Base-by-base conservation (phyloP, 2,113 vertebrate genomes). In the Pelusios castaneus region DNA sequence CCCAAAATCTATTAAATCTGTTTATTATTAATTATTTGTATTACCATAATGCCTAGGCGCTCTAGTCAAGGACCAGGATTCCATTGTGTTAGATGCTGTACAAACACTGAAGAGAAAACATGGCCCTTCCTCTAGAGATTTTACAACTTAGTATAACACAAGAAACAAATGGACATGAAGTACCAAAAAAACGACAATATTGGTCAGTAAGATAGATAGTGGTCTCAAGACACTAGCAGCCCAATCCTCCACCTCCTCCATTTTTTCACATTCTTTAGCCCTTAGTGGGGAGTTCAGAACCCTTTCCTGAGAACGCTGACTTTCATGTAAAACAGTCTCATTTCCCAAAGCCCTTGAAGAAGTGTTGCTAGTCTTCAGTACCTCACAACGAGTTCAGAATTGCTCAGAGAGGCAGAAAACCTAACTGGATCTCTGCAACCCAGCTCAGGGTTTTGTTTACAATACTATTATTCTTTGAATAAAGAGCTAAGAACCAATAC, bases 21-120 rank as follows among this genome's bases (percentile, higher is more conserved):
- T 56, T 85, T 80, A 45, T 21, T 78, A 22, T 0, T 8, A 55
- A 55, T 10, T 56, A 38, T 70, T 14, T 38, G 34, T 10, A 1
- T 94, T 63, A 52, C 9, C 25, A 55, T 11, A 8, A 5, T 3
- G 25, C 17, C 51, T 41, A n/a, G 19, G 55, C 83, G 89, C 87
- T 10, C 1, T 22, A 63, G 1, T 0, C 2, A 49, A 49, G 49
- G 4, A 19, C 55, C 25, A 31, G 47, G 83, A 10, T 11, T 63
- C 88, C 6, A 41, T 43, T 6, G 3, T 0, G 2, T 12, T 11
- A 27, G 2, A 31, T 41, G 80, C 75, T 41, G 5, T 0, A 0
- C 45, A 4, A 24, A 52, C 11, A 27, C 13, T 19, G 22, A 24
- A 80, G 41, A 75, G 41, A 47, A 56, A 80, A 25, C 51, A 56